These are phyloP conservation scores for Eumaeus atala DNA, from an alignment of 1,140 invertebrate species.

Conservation along the genomic window DNA sequence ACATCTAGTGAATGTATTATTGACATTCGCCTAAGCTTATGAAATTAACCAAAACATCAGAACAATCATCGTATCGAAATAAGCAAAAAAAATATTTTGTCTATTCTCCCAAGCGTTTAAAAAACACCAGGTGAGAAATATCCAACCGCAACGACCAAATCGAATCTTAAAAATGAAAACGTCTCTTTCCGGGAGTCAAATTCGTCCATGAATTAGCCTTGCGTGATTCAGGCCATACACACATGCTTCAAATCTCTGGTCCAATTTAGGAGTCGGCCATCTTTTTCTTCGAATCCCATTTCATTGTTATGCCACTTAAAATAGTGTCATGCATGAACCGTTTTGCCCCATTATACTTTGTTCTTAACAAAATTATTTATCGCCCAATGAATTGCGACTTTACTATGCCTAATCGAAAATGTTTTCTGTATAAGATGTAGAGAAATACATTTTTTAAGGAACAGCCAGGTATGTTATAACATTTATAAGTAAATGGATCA, in stretches of 20 bases:
- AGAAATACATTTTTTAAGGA: too few species aligned
- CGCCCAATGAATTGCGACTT: too few species aligned
- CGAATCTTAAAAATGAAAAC: neutral
- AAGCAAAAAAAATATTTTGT: too few species aligned
- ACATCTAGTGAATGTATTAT: too few species aligned
- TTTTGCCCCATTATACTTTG: neutral
- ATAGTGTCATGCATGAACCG: neutral
- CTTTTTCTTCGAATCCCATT: slow-evolving; percentile 3
- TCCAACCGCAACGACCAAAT: neutral
- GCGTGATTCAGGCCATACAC: slow-evolving; percentile 3
- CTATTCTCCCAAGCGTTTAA: neutral
- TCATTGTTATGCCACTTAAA: slow-evolving; percentile 12
- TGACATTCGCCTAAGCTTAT: too few species aligned
- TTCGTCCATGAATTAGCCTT: neutral
- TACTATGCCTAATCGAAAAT: too few species aligned
- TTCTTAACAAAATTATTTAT: too few species aligned
- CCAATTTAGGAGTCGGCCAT: slow-evolving; percentile 2
- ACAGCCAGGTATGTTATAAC: too few species aligned
- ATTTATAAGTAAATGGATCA: too few species aligned
- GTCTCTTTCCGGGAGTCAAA: slow-evolving; percentile 5
- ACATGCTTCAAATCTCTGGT: slow-evolving; percentile 1
- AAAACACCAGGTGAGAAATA: slow-evolving; percentile 3
- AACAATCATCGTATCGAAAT: too few species aligned
- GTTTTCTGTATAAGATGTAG: too few species aligned
- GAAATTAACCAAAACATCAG: too few species aligned